phyloP scores from a whole-genome alignment of 2,113 vertebrate genomes.

The Ochotona princeps region DNA sequence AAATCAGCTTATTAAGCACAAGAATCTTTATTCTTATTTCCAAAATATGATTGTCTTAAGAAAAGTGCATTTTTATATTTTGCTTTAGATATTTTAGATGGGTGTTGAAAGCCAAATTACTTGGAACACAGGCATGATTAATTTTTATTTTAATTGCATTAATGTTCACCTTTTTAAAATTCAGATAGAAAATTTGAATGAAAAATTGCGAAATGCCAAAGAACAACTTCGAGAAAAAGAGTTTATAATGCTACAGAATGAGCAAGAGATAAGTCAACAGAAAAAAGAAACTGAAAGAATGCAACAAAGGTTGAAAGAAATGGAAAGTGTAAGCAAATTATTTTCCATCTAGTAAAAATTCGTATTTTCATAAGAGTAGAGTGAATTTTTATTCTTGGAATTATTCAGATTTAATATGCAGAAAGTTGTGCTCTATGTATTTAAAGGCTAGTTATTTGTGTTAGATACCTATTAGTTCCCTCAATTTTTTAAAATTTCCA shows the following conservation, averaged over 20 bases:
- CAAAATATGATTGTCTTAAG: constrained; percentile 18
- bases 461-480: background rate
- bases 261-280: constrained; percentile 86
- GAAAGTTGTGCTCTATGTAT: constrained; percentile 2
- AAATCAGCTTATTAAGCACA: background rate
- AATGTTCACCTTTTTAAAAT: constrained; percentile 61
- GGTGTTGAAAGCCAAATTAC: constrained; percentile 38
- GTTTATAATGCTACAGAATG: constrained; percentile 86
- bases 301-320: constrained; percentile 73
- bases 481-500: constrained; percentile 40
- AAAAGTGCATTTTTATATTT: constrained; percentile 53
- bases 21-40: constrained; percentile 46
- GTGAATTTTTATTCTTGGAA: constrained; percentile 42
- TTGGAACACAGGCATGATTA: constrained; percentile 30
- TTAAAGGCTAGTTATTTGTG: constrained; percentile 50
- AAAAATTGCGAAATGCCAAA: constrained; percentile 85
- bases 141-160: constrained; percentile 52
- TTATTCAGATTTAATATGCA: constrained; percentile 36
- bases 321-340: constrained; percentile 84
- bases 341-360: constrained; percentile 25
- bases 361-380: background rate
- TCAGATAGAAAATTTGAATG: constrained; percentile 85
- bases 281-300: constrained; percentile 86
- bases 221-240: constrained; percentile 86
- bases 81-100: constrained; percentile 33